These are phyloP conservation scores for Tenualosa thibaudeaui DNA, from an alignment of 2,797 vertebrate genomes.

Conservation along the genomic window DNA sequence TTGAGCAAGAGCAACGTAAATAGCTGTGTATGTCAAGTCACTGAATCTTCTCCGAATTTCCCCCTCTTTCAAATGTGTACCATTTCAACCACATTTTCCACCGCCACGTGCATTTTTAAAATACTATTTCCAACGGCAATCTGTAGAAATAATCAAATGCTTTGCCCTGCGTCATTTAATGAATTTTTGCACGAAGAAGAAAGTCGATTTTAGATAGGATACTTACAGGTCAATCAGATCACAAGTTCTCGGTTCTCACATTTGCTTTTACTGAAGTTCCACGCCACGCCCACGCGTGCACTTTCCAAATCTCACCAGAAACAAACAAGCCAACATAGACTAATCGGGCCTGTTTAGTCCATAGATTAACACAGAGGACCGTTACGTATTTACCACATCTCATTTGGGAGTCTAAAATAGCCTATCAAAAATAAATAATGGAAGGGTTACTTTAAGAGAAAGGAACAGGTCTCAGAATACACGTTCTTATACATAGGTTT, in stretches of 20 bases:
- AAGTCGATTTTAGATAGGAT: background rate
- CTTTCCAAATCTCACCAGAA: background rate
- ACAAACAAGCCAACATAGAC: background rate
- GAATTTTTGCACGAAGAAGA: background rate
- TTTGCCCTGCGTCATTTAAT: background rate
- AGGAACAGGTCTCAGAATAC: background rate
- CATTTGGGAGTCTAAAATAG: background rate
- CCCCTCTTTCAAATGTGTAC: background rate
- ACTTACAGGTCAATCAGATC: background rate
- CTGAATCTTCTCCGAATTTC: background rate
- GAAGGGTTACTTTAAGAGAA: background rate
- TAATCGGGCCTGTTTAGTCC: background rate
- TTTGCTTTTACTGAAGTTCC: background rate
- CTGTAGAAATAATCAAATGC: background rate
- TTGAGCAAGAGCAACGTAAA: background rate
- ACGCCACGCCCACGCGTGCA: background rate
- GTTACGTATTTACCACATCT: background rate
- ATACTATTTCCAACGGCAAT: background rate
- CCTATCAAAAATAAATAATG: background rate
- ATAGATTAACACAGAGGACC: background rate
- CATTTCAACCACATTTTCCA: background rate
- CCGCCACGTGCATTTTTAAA: background rate
- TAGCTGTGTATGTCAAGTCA: background rate
- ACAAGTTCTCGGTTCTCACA: background rate
- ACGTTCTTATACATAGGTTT: background rate